phyloP scores from a whole-genome alignment of 1,140 invertebrate species.

The Bombus soroeensis region DNA sequence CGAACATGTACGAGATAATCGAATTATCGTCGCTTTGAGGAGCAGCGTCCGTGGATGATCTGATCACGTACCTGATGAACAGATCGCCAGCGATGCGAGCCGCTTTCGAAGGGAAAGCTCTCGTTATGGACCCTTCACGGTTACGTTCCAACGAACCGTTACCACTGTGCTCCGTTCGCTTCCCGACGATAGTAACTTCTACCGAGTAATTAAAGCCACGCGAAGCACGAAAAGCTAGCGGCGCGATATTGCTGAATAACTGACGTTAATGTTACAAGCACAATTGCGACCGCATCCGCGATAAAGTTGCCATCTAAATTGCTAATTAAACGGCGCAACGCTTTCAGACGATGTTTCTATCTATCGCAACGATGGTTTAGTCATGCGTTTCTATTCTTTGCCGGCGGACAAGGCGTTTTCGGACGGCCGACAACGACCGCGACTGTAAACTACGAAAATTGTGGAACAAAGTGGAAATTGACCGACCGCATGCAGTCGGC shows the following conservation, averaged over 20 bases:
- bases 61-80: conserved; percentile 81
- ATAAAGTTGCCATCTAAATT: neutral
- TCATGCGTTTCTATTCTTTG: neutral
- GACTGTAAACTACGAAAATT: conserved; percentile 46
- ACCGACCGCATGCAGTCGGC: conserved; percentile 43
- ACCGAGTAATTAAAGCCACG: conserved; percentile 48
- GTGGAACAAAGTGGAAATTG: conserved; percentile 70
- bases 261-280: conserved; percentile 6
- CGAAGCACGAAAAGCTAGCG: conserved; percentile 52
- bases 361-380: neutral
- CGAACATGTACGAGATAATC: conserved; percentile 80
- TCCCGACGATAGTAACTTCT: conserved; percentile 53
- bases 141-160: conserved; percentile 68
- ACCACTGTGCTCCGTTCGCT: conserved; percentile 59
- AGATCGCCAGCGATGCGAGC: conserved; percentile 80
- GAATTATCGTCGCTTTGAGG: conserved; percentile 83
- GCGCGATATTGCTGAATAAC: conserved; percentile 18
- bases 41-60: conserved; percentile 82
- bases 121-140: conserved; percentile 69
- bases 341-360: neutral
- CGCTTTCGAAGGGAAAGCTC: conserved; percentile 76
- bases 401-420: neutral
- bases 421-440: too few species aligned
- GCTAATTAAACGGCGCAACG: neutral
- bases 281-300: neutral